A percentile compares a stretch with the other conserved stretches of the same genome.
Evolutionary conservation across 2,113 vertebrate species (phyloP).

Genomic region (Aldabrachelys gigantea): DNA sequence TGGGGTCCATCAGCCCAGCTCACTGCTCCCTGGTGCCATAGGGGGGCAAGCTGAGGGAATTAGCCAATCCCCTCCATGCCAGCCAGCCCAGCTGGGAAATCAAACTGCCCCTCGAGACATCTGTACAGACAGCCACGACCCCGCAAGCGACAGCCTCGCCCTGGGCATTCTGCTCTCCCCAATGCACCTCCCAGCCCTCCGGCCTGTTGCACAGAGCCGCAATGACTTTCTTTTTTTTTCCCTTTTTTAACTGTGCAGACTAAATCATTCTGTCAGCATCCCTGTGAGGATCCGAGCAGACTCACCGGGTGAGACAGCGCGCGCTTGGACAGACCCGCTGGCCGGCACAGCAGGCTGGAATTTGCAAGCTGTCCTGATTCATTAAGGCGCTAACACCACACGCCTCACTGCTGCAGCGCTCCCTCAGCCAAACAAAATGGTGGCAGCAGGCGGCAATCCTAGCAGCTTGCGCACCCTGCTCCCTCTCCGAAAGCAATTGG

Average conservation of each 20-base stretch:
- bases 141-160: neutral
- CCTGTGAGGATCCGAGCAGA: neutral
- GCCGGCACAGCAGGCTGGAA: constrained; percentile 47
- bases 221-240: neutral
- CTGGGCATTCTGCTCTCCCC: neutral
- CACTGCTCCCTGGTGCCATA: neutral
- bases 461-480: neutral
- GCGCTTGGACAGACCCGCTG: neutral
- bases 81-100: neutral
- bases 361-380: constrained; percentile 67
- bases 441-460: neutral
- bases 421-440: neutral
- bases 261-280: constrained; percentile 1
- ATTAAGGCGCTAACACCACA: constrained; percentile 46
- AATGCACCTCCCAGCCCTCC: neutral
- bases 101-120: neutral
- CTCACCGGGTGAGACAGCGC: neutral
- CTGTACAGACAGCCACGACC: neutral
- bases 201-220: rapidly evolving
- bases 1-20: neutral
- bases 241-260: neutral
- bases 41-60: neutral
- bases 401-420: neutral
- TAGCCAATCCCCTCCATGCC: neutral
- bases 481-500: neutral